A percentile compares a stretch with the other conserved stretches of the same genome.
Evolutionary conservation across 2,113 vertebrate species (phyloP).

Genomic region (Spheniscus mendiculus): DNA sequence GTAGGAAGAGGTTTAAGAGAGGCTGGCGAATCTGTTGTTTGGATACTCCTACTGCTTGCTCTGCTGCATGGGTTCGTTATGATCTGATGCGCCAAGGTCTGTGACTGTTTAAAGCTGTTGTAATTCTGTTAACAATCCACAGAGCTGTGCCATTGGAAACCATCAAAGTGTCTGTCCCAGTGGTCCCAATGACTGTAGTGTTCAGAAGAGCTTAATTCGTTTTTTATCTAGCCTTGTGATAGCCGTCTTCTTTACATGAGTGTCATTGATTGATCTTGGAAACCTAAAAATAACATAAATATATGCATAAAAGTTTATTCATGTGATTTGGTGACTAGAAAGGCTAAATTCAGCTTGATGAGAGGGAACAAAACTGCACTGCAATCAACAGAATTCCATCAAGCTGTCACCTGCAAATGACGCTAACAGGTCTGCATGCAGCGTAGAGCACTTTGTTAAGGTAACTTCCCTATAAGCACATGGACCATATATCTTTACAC

Average conservation of each 20-base stretch:
- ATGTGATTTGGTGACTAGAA: constrained; percentile 32
- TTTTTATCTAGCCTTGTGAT: not conserved
- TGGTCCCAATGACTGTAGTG: not conserved
- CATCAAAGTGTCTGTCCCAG: not conserved
- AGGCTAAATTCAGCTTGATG: constrained; percentile 34
- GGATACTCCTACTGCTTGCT: not conserved
- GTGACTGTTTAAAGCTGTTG: not conserved
- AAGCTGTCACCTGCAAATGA: not conserved
- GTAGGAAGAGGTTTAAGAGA: not conserved
- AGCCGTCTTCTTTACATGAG: not conserved
- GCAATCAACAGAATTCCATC: constrained; percentile 12
- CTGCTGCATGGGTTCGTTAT: not conserved
- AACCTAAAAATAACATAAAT: constrained; percentile 43
- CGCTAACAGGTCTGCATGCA: not conserved
- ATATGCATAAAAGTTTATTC: not conserved
- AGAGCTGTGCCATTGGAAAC: not conserved
- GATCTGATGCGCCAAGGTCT: not conserved
- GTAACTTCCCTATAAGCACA: not conserved
- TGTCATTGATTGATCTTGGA: constrained; percentile 43
- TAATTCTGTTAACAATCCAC: not conserved
- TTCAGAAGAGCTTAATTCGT: not conserved
- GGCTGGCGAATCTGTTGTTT: not conserved
- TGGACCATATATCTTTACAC: not conserved
- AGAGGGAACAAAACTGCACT: not conserved
- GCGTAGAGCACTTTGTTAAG: not conserved